phyloP scores from a whole-genome alignment of 2,888 invertebrate species.

The Caenorhabditis panamensis region DNA sequence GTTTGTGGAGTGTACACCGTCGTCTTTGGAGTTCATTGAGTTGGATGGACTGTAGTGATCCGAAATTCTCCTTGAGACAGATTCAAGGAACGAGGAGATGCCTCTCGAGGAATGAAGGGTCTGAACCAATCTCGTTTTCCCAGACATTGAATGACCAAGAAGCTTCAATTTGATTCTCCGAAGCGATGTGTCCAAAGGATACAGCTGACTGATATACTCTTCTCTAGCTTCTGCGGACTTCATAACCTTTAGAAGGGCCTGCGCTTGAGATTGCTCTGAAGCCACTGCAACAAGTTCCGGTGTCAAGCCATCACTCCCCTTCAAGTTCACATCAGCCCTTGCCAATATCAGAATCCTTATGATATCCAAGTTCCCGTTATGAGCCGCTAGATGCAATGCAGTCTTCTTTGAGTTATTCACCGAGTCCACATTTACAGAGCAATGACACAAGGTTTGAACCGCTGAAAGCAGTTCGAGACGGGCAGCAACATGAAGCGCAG shows the following conservation, averaged over 20 bases:
- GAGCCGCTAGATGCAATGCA: conserved; percentile 87
- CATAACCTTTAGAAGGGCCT: conserved; percentile 86
- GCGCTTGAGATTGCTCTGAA: conserved; percentile 87
- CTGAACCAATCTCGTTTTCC: conserved; percentile 70
- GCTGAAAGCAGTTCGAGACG: conserved; percentile 84
- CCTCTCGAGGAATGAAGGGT: conserved; percentile 66
- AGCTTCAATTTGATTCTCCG: conserved; percentile 86
- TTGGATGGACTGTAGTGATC: conserved; percentile 72
- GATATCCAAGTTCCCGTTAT: conserved; percentile 87
- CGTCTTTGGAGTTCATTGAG: conserved; percentile 67
- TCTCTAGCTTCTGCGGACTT: conserved; percentile 84
- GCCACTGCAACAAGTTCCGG: conserved; percentile 89
- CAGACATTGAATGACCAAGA: conserved; percentile 86
- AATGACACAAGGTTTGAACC: conserved; percentile 85
- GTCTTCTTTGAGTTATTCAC: conserved; percentile 83
- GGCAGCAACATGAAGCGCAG: conserved; percentile 85
- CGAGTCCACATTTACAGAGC: conserved; percentile 85
- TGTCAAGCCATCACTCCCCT: conserved; percentile 85
- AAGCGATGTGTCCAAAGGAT: conserved; percentile 79
- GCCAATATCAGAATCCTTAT: conserved; percentile 87
- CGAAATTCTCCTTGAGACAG: conserved; percentile 78
- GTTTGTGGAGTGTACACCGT: conserved; percentile 76
- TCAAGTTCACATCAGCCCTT: conserved; percentile 84
- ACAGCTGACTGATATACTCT: conserved; percentile 85
- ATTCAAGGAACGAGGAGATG: conserved; percentile 73